Conservation (phyloP, 2,113 vertebrate genomes). For the Erinaceus europaeus region DNA sequence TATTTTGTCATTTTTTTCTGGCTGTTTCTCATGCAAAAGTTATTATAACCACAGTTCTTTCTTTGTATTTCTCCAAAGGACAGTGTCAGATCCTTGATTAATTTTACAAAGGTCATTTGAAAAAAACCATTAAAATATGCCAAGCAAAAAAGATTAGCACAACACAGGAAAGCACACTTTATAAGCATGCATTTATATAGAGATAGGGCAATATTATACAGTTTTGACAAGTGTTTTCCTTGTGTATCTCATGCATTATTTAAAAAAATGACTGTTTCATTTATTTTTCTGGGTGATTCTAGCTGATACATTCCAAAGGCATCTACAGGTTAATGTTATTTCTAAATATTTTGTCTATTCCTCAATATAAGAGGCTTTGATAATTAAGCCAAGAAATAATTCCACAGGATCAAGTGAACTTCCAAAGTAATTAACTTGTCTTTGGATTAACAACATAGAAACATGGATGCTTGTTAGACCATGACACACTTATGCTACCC, state of each 20-base stretch:
- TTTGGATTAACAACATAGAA: slow-evolving; percentile 6
- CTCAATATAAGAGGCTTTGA: not conserved
- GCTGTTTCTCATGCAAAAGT: slow-evolving; percentile 58
- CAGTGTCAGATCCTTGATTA: slow-evolving; percentile 73
- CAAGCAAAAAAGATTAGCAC: slow-evolving; percentile 46
- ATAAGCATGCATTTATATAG: slow-evolving; percentile 54
- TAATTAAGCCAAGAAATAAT: not conserved
- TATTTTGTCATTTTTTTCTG: slow-evolving; percentile 66
- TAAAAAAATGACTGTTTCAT: slow-evolving; percentile 57
- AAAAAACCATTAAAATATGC: slow-evolving; percentile 69
- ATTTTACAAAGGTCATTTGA: slow-evolving; percentile 77
- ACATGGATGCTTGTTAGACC: not conserved
- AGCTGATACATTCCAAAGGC: slow-evolving; percentile 47
- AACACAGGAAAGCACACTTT: slow-evolving; percentile 62
- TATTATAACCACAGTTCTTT: slow-evolving; percentile 64
- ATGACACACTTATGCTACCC: not conserved
- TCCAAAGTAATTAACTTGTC: slow-evolving; percentile 26
- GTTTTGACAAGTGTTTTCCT: slow-evolving; percentile 66
- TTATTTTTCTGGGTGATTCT: slow-evolving; percentile 63
- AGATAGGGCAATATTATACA: slow-evolving; percentile 46
- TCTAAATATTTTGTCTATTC: slow-evolving; percentile 50
- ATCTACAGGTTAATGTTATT: slow-evolving; percentile 40
- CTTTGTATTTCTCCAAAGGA: slow-evolving; percentile 73
- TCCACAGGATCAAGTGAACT: slow-evolving; percentile 19
- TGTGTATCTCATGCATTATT: slow-evolving; percentile 68